Evolutionary conservation across 2,113 vertebrate genomes (phyloP).

Genomic region (Coreoperca whiteheadi): DNA sequence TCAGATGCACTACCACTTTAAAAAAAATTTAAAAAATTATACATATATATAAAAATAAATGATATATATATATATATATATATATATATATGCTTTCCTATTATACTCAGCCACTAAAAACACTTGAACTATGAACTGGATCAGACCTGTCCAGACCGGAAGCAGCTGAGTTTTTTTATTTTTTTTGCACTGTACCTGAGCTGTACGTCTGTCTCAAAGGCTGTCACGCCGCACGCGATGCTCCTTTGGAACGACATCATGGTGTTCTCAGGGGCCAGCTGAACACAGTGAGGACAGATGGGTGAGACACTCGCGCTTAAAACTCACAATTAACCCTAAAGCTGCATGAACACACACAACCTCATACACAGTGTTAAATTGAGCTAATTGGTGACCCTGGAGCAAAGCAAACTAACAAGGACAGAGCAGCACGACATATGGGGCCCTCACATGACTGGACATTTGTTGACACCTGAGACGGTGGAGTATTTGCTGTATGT

Average conservation of each 20-base stretch:
- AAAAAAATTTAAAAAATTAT: too few relatives aligned
- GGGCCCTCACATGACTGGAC: constrained; percentile 33
- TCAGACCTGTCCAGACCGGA: too few relatives aligned
- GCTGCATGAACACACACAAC: constrained; percentile 27
- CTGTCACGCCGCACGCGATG: constrained; percentile 83
- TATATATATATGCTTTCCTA: neutral
- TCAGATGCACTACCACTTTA: neutral
- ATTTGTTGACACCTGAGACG: constrained; percentile 54
- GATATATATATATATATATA: too few relatives aligned
- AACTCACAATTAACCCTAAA: constrained; percentile 33
- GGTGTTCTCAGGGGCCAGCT: constrained; percentile 97
- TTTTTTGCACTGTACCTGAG: constrained; percentile 90
- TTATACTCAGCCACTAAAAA: neutral
- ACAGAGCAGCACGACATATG: constrained; percentile 29
- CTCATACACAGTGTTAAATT: constrained; percentile 18
- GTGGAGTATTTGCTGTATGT: neutral
- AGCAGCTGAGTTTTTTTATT: too few relatives aligned
- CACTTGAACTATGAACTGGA: too few relatives aligned
- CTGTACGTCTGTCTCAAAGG: constrained; percentile 93
- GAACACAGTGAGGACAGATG: constrained; percentile 61
- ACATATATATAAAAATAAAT: too few relatives aligned
- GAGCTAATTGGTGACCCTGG: constrained; percentile 38
- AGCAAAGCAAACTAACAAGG: constrained; percentile 39
- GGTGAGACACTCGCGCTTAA: constrained; percentile 42
- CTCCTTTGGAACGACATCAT: constrained; percentile 92